Conservation (phyloP, 1,140 invertebrate genomes). For the Drosophila mauritiana region DNA sequence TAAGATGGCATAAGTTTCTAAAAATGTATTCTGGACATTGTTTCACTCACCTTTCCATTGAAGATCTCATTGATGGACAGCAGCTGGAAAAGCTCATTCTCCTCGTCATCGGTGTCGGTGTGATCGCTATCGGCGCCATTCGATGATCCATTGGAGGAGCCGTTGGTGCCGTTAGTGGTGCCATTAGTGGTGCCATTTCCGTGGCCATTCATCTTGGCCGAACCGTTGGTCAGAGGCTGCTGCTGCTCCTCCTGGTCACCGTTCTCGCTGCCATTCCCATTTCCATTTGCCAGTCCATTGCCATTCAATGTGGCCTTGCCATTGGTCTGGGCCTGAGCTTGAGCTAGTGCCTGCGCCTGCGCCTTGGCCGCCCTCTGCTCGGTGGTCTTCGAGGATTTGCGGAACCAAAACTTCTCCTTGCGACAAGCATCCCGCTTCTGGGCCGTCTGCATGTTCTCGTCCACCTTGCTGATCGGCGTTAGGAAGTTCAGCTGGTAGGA, state of each 20-base stretch:
- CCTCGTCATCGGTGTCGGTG: constrained; percentile 72
- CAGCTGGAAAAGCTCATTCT: constrained; percentile 78
- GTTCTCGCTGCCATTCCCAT: constrained; percentile 26
- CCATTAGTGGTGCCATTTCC: constrained; percentile 14
- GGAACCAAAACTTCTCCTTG: constrained; percentile 95
- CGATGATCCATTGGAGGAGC: constrained; percentile 65
- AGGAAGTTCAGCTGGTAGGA: constrained; percentile 98
- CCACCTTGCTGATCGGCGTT: constrained; percentile 98
- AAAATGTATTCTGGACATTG: background rate
- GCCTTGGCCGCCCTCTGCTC: constrained; percentile 58
- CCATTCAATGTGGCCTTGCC: constrained; percentile 33
- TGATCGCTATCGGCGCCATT: constrained; percentile 71
- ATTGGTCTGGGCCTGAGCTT: constrained; percentile 42
- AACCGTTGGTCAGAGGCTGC: constrained; percentile 38
- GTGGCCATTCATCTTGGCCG: constrained; percentile 70
- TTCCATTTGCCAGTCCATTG: constrained; percentile 24
- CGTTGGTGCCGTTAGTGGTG: constrained; percentile 25
- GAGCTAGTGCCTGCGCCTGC: background rate
- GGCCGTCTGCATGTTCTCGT: constrained; percentile 98
- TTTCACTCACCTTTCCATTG: constrained; percentile 94
- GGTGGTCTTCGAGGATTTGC: constrained; percentile 87
- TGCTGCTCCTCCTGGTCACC: constrained; percentile 17
- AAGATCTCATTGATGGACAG: constrained; percentile 98
- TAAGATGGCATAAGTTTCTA: background rate
- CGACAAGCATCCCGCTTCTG: constrained; percentile 95